Evolutionary conservation across 1,140 invertebrate species (phyloP), one percentile per base, ranked within the genome.

Genomic region (Leptinotarsa texana): DNA sequence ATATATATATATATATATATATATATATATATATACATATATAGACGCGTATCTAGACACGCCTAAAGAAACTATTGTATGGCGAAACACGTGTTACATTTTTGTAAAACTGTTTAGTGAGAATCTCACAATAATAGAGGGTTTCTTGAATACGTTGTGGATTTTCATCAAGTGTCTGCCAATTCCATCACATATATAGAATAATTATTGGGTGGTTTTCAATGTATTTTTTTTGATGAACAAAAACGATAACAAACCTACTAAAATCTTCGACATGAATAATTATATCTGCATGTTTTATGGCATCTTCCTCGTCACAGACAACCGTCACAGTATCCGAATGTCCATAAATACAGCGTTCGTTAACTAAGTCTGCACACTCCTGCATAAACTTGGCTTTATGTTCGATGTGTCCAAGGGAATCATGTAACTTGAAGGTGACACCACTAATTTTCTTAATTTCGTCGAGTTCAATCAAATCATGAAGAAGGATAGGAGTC

Each of bases 251-350:
- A 8, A 47, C 75, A 51, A 15, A 77, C 77, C 67, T 74, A 15
- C 18, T 57, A 27, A 72, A 77, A 66, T 79, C 74, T 18, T 73
- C 72, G 3, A 77, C 57, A 57, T 77, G 21, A 71, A 80, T 73
- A 3, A 82, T 22, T n/a, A 80, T 71, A 72, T 78, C 80, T 17
- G 73, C 75, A 49, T 76, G 51, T 6, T 62, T 51, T 4, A 80
- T 63, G 13, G 72, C 72, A 24, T 77, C 74, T 63, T 68, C 63
- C 18, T 66, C 11, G 11, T 18, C 69, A 24, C 49, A 42, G 17
- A 74, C 68, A 17, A 27, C 18, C 5, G 21, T 27, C 17, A 73
- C 71, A 61, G 24, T 65, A 5, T 73, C 33, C 5, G 18, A 3
- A 17, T 65, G 47, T 21, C 71, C 71, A 49, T 47, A 63, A 22